Evolutionary conservation across 2,797 vertebrate genomes (phyloP), one percentile per base, ranked within the genome.

Genomic region (Crocidura indochinensis): DNA sequence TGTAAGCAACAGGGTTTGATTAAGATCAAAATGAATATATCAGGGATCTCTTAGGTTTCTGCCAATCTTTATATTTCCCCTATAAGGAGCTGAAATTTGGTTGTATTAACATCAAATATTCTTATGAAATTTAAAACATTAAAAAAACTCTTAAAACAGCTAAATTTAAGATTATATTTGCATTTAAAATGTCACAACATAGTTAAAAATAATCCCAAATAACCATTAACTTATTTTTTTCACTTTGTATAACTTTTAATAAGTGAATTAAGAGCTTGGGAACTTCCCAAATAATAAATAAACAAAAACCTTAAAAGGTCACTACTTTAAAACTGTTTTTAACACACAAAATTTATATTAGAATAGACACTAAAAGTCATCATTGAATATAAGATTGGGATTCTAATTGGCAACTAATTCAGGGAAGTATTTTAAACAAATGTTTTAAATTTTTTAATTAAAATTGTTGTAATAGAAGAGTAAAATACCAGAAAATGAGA

Each of bases 1-100:
- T 85, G 8, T 87, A 60, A 89, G n/a, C 46, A 44, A 49, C 27
- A 24, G 8, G 6, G 46, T 85, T 27, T 56, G 53, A 38, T 72
- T 53, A 77, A 88, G 31, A 78, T 83, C 24, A 60, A 64, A 83
- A 22, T 68, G 46, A 88, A 87, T 22, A 68, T 46, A 92, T 27
- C 71, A 62, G 3, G 67, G 10, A 53, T 84, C 38, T 77, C 27
- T 74, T 49, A 91, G 38, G 64, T 87, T 62, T 78, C 76, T 92
- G n/a, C 49, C 56, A 73, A 10, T 73, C 4, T 81, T 92, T 62
- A 87, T 9, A 71, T 56, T 85, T 8, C 56, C 1, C 6, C 29
- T 79, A 0, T 75, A 72, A 60, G 79, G 83, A 49, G 47, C 49
- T 86, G 47, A 6, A 68, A 31, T 87, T 46, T 84, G 53, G 7